A percentile compares a stretch with the other conserved stretches of the same genome.
Conservation (phyloP, 2,888 invertebrate species). For the Panzeria rudis region DNA sequence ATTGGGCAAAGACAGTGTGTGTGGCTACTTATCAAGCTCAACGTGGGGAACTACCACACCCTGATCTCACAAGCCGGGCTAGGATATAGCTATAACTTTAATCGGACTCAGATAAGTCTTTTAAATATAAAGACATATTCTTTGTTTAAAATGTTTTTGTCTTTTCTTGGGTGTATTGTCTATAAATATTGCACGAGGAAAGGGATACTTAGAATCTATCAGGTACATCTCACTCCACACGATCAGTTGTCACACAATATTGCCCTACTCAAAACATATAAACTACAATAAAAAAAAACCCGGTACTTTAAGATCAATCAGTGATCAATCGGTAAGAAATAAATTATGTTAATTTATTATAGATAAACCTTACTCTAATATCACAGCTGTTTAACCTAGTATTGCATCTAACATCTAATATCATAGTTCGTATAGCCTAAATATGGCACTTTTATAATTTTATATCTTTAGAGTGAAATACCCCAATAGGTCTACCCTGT, state of each 20-base stretch:
- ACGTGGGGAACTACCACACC: slow-evolving; percentile 1
- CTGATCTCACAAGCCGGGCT: neutral
- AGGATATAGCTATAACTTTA: neutral
- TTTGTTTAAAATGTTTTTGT: neutral
- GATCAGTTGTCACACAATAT: neutral
- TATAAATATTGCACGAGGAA: neutral
- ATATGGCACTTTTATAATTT: slow-evolving; percentile 2
- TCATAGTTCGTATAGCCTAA: neutral
- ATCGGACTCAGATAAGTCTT: neutral
- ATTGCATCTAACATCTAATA: neutral
- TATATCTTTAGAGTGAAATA: neutral
- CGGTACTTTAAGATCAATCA: neutral
- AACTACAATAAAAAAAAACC: too few species aligned
- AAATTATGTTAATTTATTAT: neutral
- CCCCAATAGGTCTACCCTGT: neutral
- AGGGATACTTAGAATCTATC: neutral
- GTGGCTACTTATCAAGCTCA: neutral
- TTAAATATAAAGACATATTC: neutral
- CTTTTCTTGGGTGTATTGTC: neutral
- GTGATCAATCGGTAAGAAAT: neutral
- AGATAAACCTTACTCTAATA: neutral
- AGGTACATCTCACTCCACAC: neutral
- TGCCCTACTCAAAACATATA: too few species aligned
- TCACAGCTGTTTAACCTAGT: neutral
- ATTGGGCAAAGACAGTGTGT: too few species aligned